Evolutionary conservation across 2,888 invertebrate genomes (phyloP).

Genomic region (Arge pagana): DNA sequence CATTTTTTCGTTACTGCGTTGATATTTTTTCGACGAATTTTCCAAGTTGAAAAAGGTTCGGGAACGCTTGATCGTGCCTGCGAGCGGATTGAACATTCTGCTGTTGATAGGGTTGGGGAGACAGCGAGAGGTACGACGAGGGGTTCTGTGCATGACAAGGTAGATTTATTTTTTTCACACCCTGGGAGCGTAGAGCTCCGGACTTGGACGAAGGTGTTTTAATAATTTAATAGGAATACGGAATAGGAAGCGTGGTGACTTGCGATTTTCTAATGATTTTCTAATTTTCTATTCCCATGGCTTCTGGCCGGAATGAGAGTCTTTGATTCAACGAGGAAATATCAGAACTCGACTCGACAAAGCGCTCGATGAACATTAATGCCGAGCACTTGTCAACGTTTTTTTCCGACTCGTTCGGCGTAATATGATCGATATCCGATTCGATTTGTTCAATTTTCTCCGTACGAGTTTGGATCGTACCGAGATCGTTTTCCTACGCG

Average conservation of each 20-base stretch:
- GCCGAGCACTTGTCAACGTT: too few species aligned
- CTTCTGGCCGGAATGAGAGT: constrained; percentile 20
- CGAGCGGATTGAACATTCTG: not conserved
- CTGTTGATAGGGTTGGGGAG: constrained; percentile 29
- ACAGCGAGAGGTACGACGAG: constrained; percentile 39
- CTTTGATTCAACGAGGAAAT: constrained; percentile 47
- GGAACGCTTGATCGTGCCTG: constrained; percentile 7
- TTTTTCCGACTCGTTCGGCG: too few species aligned
- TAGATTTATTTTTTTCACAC: constrained; percentile 57
- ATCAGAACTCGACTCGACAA: constrained; percentile 47
- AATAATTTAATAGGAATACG: constrained; percentile 58
- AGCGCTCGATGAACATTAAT: too few species aligned
- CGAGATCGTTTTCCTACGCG: too few species aligned
- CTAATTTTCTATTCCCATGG: constrained; percentile 51
- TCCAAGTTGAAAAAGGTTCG: too few species aligned
- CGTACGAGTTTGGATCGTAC: too few species aligned
- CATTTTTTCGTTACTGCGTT: not conserved
- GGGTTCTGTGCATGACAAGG: constrained; percentile 56
- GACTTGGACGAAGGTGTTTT: constrained; percentile 56
- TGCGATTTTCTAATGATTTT: constrained; percentile 57
- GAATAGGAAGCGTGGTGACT: constrained; percentile 57
- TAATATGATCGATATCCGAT: too few species aligned
- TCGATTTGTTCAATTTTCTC: too few species aligned
- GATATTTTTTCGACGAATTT: too few species aligned
- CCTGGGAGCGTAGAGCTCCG: constrained; percentile 44